Base-by-base conservation (phyloP, 2,888 invertebrate genomes). In the Polymixis lichenea region DNA sequence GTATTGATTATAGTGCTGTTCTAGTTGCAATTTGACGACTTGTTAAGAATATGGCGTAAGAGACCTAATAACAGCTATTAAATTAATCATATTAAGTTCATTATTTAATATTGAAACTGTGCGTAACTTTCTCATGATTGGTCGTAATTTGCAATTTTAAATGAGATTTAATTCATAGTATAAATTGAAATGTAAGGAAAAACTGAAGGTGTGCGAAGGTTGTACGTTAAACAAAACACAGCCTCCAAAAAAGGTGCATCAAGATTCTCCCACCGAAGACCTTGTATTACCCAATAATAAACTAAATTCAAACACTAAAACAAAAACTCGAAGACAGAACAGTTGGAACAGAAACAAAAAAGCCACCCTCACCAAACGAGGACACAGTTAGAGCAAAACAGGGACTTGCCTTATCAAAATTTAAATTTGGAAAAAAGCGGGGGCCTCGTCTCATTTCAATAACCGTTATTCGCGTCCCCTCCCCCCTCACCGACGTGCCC, bases 401-500 rank as follows among this genome's bases (percentile, higher is more conserved):
- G 94, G 94, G 93, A 92, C 93, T 95, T 92, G 96, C 96, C 96
- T 96, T 96, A 96, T 96, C 96, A 96, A 96, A 96, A 96, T 96
- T 96, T 96, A 96, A 96, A 96, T 96, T 96, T 94, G 94, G 94
- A 94, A 96, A 96, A 96, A 95, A 95, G 95, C 95, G 94, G 93
- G 94, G 94, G 93, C 94, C 93, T 91, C 92, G 93, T 93, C 95
- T 96, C 96, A 96, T 96, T 96, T 96, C 96, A 96, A 96, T 96
- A 96, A 96, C 96, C 96, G 96, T 96, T 96, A 96, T 93, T 93
- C 93, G 92, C 89, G 90, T 91, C 92, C 92, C 91, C 85, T 89
- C 89, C 90, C 86, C 89, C 89, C 90, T 89, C 85, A 85, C 88
- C 87, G 93, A 91, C 89, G 89, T 91, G 91, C 92, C 91, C 85